phyloP scores from a whole-genome alignment of 2,113 vertebrate genomes.

The Fukomys damarensis region DNA sequence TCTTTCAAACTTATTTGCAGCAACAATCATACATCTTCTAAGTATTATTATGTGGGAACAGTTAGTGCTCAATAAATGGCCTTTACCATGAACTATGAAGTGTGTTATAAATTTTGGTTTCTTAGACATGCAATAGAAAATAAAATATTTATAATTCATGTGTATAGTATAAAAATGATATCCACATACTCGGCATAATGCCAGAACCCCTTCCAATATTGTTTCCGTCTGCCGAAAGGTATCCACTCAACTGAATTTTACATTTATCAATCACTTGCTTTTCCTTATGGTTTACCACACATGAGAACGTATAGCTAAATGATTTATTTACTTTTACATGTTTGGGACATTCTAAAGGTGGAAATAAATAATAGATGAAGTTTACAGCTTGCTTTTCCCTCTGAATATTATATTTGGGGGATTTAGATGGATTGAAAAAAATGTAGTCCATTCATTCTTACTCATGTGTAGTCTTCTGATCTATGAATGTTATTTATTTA shows the following conservation, averaged over 20 bases:
- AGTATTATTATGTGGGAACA: not conserved
- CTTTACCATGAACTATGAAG: slow-evolving; percentile 19
- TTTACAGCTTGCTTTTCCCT: not conserved
- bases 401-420: not conserved
- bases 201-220: not conserved
- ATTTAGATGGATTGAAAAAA: not conserved
- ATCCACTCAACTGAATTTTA: not conserved
- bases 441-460: not conserved
- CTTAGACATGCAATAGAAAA: not conserved
- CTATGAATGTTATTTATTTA: not conserved
- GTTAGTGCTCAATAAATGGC: not conserved
- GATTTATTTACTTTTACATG: not conserved
- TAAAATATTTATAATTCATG: not conserved
- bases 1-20: not conserved
- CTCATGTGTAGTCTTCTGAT: not conserved
- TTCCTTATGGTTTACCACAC: not conserved
- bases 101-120: not conserved
- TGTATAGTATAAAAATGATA: not conserved
- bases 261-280: not conserved
- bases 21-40: not conserved
- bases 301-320: not conserved
- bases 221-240: not conserved
- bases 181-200: not conserved
- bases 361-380: not conserved
- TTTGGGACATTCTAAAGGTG: not conserved